A percentile compares a stretch with the other conserved stretches of the same genome.
These are phyloP conservation scores for Eupithecia subumbrata DNA, from an alignment of 2,888 invertebrate species.

Conservation along the genomic window DNA sequence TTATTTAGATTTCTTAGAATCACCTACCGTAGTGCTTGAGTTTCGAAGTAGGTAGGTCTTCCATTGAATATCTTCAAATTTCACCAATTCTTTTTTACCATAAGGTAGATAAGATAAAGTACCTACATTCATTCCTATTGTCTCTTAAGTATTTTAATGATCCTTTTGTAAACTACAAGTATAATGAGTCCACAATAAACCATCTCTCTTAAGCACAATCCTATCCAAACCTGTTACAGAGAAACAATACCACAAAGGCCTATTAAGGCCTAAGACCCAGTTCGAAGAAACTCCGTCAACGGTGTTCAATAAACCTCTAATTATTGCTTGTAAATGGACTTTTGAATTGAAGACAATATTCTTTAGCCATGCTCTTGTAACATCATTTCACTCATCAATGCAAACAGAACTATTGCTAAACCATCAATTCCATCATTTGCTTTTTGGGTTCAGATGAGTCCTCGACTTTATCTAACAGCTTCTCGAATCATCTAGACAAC, in stretches of 20 bases:
- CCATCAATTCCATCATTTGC: background rate
- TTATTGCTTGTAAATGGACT: background rate
- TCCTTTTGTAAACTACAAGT: background rate
- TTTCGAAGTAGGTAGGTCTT: background rate
- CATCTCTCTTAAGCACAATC: background rate
- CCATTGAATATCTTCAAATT: background rate
- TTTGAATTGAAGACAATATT: background rate
- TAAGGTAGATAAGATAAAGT: background rate
- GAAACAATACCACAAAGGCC: slow-evolving; percentile 10
- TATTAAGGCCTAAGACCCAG: background rate
- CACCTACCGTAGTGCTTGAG: background rate
- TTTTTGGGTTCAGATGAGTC: background rate
- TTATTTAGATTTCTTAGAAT: slow-evolving; percentile 29
- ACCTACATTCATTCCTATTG: background rate
- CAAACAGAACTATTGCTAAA: background rate
- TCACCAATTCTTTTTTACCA: background rate
- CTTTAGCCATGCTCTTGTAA: background rate
- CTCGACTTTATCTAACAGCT: background rate
- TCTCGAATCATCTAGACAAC: background rate
- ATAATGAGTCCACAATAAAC: background rate
- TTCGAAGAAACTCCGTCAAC: background rate
- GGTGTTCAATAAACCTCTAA: background rate
- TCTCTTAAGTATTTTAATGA: background rate
- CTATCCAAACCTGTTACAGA: slow-evolving; percentile 1
- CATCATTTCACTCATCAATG: background rate